Conservation (phyloP, 2,888 invertebrate genomes). For the Drosophila barbarae region DNA sequence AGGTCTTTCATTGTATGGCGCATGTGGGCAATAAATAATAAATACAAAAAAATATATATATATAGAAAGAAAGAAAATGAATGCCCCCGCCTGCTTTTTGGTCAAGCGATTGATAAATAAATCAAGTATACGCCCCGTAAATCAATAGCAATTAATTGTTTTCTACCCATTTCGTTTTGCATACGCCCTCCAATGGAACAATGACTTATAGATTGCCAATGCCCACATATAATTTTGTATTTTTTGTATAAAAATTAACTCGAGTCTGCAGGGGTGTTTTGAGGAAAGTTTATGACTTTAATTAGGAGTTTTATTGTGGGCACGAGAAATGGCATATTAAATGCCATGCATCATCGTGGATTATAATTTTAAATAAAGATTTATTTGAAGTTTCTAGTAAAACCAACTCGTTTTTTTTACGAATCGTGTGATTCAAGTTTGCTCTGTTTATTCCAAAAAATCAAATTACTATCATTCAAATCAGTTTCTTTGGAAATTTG, state of each 20-base stretch:
- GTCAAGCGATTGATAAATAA: conserved; percentile 44
- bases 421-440: conserved; percentile 12
- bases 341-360: neutral
- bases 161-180: conserved; percentile 32
- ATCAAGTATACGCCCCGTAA: conserved; percentile 64
- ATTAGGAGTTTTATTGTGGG: conserved; percentile 34
- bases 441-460: conserved; percentile 10
- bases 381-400: neutral
- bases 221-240: conserved; percentile 7
- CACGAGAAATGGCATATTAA: conserved; percentile 4
- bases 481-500: conserved; percentile 25
- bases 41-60: conserved; percentile 1
- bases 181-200: conserved; percentile 48
- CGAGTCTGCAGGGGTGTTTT: neutral
- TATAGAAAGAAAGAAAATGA: conserved; percentile 23
- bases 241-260: conserved; percentile 11
- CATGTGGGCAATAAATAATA: conserved; percentile 45
- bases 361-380: no score
- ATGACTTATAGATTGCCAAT: conserved; percentile 37
- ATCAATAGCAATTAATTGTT: conserved; percentile 59
- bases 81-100: conserved; percentile 41
- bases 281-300: conserved; percentile 39
- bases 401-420: conserved; percentile 4
- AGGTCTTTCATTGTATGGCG: conserved; percentile 13
- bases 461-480: conserved; percentile 25